Evolutionary conservation across 2,797 vertebrate genomes (phyloP), one percentile per base, ranked within the genome.

Genomic region (Alcedo quadribrachys): DNA sequence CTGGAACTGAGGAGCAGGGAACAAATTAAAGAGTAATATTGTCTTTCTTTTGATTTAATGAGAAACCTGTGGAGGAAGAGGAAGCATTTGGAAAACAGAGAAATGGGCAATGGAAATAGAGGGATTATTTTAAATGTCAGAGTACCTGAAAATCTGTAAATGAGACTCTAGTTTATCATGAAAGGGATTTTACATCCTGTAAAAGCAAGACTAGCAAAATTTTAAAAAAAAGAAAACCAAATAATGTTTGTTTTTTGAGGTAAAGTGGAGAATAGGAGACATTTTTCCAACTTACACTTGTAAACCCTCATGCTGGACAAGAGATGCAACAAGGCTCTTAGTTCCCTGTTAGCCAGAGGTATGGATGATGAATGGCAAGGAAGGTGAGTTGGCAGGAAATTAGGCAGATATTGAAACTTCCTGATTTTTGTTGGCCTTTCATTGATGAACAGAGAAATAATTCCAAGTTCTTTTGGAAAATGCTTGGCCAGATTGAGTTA

Each of bases 391-490:
- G 67, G 11, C 62, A 94, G 83, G 81, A 92, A 92, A 81, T 81
- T 35, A 86, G 40, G 20, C 70, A 92, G 81, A 43, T 60, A 81
- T 74, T 82, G 86, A 87, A 90, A 82, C 11, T 58, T 77, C 61
- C 37, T 58, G 32, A 58, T 70, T 87, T 92, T 77, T 2, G 0
- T 22, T 88, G 74, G 42, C 24, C 46, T 93, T 81, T 84, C 2
- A 0, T 53, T 83, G 55, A 67, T 60, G 53, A 91, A 40, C 8
- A 82, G 11, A 84, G 84, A 80, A 88, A 73, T 25, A 74, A 15
- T 67, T 88, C 71, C 70, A 84, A 88, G 40, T 65, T 80, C 65
- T 89, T 85, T 32, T 66, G 76, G 40, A 85, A 91, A 93, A 94
- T 65, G 57, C 32, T 45, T 88, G 63, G 63, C 22, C 50, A 87